These are phyloP conservation scores for Megaptera novaeangliae DNA, from an alignment of 2,113 vertebrate species.

Conservation along the genomic window DNA sequence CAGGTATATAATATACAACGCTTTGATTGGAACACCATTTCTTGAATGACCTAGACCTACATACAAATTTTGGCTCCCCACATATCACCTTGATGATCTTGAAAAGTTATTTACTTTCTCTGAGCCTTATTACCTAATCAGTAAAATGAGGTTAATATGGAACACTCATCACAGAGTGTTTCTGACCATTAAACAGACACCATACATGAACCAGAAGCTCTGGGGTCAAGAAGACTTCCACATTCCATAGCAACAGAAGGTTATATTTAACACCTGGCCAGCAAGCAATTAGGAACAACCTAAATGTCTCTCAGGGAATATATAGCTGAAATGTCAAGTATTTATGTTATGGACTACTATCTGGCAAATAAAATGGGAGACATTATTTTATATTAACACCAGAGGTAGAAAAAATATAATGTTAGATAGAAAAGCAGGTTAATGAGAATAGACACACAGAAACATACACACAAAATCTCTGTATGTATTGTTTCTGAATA, in stretches of 20 bases:
- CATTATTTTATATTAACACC: background rate
- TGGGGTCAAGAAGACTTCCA: background rate
- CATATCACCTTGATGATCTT: background rate
- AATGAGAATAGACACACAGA: background rate
- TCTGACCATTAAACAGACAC: background rate
- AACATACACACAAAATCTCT: background rate
- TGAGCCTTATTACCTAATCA: background rate
- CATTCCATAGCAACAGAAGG: background rate
- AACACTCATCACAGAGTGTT: background rate
- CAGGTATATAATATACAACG: background rate
- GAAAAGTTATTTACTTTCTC: background rate
- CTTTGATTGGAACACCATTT: background rate
- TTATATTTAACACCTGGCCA: background rate
- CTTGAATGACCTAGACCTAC: background rate
- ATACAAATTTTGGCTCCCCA: background rate
- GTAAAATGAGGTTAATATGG: background rate
- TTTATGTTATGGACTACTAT: background rate
- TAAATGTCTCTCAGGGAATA: background rate
- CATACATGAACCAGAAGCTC: background rate
- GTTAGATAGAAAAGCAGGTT: background rate
- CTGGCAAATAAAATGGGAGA: background rate
- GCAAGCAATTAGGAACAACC: background rate
- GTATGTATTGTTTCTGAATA: background rate
- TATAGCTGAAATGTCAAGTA: background rate
- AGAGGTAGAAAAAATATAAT: background rate